Conservation (phyloP, 1,140 invertebrate species). For the Drosophila mojavensis region DNA sequence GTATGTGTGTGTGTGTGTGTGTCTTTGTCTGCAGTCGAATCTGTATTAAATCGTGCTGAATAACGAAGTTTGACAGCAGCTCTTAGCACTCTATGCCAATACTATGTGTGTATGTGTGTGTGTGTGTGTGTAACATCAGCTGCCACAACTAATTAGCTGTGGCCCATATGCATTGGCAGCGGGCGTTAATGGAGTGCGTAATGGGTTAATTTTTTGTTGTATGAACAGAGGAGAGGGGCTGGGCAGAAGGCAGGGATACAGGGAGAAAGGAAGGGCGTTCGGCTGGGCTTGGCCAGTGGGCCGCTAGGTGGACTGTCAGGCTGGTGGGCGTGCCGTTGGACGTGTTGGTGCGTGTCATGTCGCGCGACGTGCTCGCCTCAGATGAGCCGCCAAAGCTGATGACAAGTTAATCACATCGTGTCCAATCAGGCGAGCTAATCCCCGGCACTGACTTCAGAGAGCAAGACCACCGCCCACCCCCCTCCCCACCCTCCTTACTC, state of each 20-base stretch:
- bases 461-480: no score
- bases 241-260: neutral
- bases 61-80: constrained; percentile 62
- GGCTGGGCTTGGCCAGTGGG: neutral
- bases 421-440: constrained; percentile 78
- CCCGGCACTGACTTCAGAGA: constrained; percentile 18
- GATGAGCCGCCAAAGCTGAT: constrained; percentile 41
- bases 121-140: constrained; percentile 51
- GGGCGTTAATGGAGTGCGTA: constrained; percentile 76
- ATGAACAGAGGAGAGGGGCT: neutral
- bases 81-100: constrained; percentile 5
- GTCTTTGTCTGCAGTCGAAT: constrained; percentile 41
- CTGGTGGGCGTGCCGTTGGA: neutral
- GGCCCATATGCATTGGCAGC: constrained; percentile 69
- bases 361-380: constrained; percentile 33
- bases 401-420: constrained; percentile 80
- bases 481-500: no score
- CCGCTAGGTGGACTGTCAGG: no score
- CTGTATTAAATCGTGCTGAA: constrained; percentile 60
- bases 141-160: constrained; percentile 74
- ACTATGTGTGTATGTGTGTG: constrained; percentile 13
- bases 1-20: constrained; percentile 2
- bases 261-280: neutral
- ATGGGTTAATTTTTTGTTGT: constrained; percentile 73
- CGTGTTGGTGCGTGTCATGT: constrained; percentile 20